Evolutionary conservation across 2,797 vertebrate species (phyloP).

Genomic region (Anguilla pacifica): DNA sequence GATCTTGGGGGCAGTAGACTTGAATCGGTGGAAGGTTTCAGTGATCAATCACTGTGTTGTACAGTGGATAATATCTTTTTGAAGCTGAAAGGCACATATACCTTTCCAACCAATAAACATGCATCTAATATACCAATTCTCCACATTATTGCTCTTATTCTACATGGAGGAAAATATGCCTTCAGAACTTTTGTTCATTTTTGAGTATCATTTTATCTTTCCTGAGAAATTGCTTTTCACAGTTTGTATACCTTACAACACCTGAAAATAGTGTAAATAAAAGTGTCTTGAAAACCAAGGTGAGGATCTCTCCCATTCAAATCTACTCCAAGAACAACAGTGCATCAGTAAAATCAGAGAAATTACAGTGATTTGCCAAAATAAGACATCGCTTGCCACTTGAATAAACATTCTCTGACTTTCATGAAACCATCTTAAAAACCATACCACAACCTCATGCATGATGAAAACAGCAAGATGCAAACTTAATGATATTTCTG

Average conservation of each 20-base stretch:
- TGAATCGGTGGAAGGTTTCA: too few species aligned
- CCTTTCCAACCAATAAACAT: not conserved
- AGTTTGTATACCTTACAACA: slow-evolving; percentile 39
- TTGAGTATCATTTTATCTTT: slow-evolving; percentile 22
- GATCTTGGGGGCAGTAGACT: not conserved
- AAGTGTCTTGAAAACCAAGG: slow-evolving; percentile 32
- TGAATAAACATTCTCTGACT: slow-evolving; percentile 43
- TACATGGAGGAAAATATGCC: not conserved
- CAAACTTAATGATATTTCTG: slow-evolving; percentile 25
- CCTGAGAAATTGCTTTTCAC: slow-evolving; percentile 33
- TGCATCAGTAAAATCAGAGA: slow-evolving; percentile 32
- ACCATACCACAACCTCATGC: slow-evolving; percentile 30
- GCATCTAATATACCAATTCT: not conserved
- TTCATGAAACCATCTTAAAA: slow-evolving; percentile 19
- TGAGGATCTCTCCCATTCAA: slow-evolving; percentile 42
- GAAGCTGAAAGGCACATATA: not conserved
- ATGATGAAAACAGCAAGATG: slow-evolving; percentile 33
- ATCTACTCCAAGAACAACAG: slow-evolving; percentile 56
- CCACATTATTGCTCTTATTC: not conserved
- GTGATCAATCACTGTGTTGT: not conserved
- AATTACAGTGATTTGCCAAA: slow-evolving; percentile 50
- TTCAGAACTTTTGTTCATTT: slow-evolving; percentile 6
- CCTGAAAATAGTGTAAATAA: slow-evolving; percentile 38
- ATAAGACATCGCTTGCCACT: slow-evolving; percentile 31
- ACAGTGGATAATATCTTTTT: not conserved